Evolutionary conservation across 2,113 vertebrate genomes (phyloP).

Genomic region (Hypomesus transpacificus): DNA sequence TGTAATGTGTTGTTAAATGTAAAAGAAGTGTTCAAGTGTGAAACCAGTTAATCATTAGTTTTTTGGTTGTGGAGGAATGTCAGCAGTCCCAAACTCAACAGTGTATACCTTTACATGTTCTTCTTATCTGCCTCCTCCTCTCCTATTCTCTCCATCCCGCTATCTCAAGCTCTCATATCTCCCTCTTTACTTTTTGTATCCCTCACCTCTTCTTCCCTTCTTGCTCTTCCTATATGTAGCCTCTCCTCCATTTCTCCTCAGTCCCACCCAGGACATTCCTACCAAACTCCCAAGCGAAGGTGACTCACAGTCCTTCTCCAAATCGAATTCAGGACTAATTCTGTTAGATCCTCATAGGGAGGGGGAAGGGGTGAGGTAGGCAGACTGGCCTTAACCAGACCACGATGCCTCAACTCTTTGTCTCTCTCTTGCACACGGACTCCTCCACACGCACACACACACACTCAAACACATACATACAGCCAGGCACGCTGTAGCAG

Average conservation of each 20-base stretch:
- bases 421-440: not conserved
- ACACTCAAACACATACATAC: conserved; percentile 1
- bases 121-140: not conserved
- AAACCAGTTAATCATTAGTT: too few relatives aligned
- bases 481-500: conserved; percentile 6
- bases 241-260: not conserved
- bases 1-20: not conserved
- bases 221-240: not conserved
- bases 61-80: too few relatives aligned
- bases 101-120: not conserved
- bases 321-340: conserved; percentile 62
- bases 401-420: too few relatives aligned
- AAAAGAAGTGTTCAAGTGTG: not conserved
- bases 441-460: conserved; percentile 29
- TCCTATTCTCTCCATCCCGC: too few relatives aligned
- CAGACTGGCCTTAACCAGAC: not conserved
- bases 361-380: not conserved
- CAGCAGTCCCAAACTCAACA: not conserved
- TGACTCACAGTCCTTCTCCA: conserved; percentile 48
- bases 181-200: not conserved
- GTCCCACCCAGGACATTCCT: conserved; percentile 54
- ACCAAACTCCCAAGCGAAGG: conserved; percentile 31
- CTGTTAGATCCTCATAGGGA: conserved; percentile 36
- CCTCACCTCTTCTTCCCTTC: not conserved
- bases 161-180: not conserved